A percentile compares a stretch with the other conserved stretches of the same genome.
These are phyloP conservation scores for Gobius niger DNA, from an alignment of 2,113 vertebrate species.

Conservation along the genomic window DNA sequence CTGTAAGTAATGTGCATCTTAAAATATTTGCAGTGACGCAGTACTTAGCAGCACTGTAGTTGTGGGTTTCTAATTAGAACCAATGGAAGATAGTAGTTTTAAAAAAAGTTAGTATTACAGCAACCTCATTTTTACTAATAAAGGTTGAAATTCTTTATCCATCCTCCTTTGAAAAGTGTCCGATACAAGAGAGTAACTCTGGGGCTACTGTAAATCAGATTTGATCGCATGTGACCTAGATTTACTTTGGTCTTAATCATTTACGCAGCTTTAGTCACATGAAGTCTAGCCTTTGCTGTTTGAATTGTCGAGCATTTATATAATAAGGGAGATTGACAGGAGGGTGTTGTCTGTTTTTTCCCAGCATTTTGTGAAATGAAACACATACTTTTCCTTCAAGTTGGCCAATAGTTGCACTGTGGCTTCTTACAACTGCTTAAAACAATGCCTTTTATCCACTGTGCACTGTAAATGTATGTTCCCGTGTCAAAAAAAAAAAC, in stretches of 20 bases:
- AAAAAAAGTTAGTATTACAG: too few species aligned
- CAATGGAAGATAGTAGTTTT: too few species aligned
- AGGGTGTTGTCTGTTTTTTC: too few species aligned
- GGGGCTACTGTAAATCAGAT: not conserved
- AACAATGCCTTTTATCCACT: not conserved
- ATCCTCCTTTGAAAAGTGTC: slow-evolving; percentile 11
- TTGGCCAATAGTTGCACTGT: not conserved
- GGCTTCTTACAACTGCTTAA: not conserved
- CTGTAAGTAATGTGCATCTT: not conserved
- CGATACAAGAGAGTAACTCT: not conserved
- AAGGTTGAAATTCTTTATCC: not conserved
- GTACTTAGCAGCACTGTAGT: too few species aligned
- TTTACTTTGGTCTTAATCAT: not conserved
- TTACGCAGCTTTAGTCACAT: not conserved
- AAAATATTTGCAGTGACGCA: too few species aligned
- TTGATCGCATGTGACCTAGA: slow-evolving; percentile 2
- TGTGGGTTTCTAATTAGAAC: too few species aligned
- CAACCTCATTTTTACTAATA: not conserved
- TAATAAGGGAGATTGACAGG: not conserved
- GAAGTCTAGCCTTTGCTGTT: not conserved
- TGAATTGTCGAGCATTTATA: not conserved
- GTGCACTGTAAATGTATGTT: too few species aligned
- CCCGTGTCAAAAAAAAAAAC: too few species aligned
- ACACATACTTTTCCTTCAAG: too few species aligned
- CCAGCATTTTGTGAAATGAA: too few species aligned